phyloP scores from a whole-genome alignment of 2,113 vertebrate genomes.

The Odontesthes bonariensis region DNA sequence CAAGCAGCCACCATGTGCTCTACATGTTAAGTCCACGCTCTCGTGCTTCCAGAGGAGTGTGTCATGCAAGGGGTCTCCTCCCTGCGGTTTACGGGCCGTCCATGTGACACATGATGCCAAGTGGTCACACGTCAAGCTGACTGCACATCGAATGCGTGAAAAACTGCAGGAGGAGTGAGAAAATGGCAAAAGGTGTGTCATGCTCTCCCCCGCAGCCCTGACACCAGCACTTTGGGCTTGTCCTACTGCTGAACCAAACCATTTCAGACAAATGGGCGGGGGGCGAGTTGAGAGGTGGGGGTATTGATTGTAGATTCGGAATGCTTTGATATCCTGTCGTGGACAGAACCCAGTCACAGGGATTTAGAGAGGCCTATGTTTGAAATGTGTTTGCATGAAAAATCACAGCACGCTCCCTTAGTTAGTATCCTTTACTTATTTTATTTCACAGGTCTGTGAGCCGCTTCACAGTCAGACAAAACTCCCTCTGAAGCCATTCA shows the following conservation, averaged over 20 bases:
- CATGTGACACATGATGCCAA: conserved; percentile 59
- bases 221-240: conserved; percentile 50
- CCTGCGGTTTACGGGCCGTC: conserved; percentile 61
- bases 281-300: neutral
- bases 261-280: conserved; percentile 37
- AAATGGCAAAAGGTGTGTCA: conserved; percentile 64
- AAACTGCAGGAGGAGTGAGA: conserved; percentile 63
- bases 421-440: conserved; percentile 57
- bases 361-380: conserved; percentile 52
- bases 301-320: conserved; percentile 42
- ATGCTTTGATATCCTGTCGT: conserved; percentile 30
- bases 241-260: conserved; percentile 59
- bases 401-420: conserved; percentile 47
- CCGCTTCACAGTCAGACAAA: conserved; percentile 54
- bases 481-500: conserved; percentile 40
- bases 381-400: conserved; percentile 57
- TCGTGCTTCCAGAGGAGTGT: conserved; percentile 46
- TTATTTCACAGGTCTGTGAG: conserved; percentile 59
- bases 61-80: conserved; percentile 52
- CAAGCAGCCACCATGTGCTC: conserved; percentile 56
- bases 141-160: conserved; percentile 81
- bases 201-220: conserved; percentile 41
- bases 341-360: conserved; percentile 37
- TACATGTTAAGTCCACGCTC: conserved; percentile 60
- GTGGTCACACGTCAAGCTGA: conserved; percentile 74